Percentiles rank a stretch among this genome's conserved stretches.
Evolutionary conservation across 2,797 vertebrate species (phyloP).

Genomic region (Vireo griseus): DNA sequence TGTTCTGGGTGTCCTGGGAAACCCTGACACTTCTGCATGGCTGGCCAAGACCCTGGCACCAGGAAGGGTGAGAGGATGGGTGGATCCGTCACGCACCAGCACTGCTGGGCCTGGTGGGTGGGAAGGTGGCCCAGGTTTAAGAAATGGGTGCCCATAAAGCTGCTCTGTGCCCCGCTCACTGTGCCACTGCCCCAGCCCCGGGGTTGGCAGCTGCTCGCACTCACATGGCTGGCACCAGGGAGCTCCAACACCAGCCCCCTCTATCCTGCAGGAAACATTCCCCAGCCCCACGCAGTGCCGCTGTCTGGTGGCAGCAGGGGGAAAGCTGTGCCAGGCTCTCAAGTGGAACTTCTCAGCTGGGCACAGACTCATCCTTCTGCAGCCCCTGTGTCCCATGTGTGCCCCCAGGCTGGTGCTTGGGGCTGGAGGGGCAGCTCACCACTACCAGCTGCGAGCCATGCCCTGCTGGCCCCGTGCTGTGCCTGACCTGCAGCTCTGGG

Average conservation of each 20-base stretch:
- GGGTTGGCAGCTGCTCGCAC: fast-evolving
- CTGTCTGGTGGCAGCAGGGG: fast-evolving
- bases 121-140: not conserved
- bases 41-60: not conserved
- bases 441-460: fast-evolving
- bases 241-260: not conserved
- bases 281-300: fast-evolving
- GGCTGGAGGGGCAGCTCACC: not conserved
- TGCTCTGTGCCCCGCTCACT: fast-evolving
- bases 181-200: fast-evolving
- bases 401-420: fast-evolving
- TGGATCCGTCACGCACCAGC: fast-evolving
- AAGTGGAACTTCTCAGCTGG: not conserved
- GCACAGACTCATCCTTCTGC: not conserved
- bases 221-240: fast-evolving
- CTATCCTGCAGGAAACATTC: not conserved
- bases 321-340: not conserved
- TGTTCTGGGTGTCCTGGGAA: fast-evolving
- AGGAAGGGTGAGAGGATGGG: not conserved
- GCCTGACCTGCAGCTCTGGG: not conserved
- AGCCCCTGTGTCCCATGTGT: not conserved
- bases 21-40: not conserved
- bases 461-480: not conserved
- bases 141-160: not conserved
- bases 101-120: no score